phyloP scores from a whole-genome alignment of 53 echinoderm and acorn worm genomes.

The Apostichopus leukothele region DNA sequence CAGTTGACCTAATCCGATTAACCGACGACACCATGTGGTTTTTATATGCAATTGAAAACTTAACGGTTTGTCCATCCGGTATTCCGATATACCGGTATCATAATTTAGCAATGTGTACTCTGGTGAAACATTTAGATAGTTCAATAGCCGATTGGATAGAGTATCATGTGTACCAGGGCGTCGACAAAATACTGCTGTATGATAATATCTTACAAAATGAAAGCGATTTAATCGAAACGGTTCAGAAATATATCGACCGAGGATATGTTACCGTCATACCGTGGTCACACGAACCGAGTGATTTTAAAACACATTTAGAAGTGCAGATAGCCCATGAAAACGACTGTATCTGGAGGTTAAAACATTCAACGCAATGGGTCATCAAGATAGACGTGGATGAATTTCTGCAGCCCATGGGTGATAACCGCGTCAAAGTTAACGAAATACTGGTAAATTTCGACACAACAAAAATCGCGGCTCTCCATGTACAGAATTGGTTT shows the following conservation, averaged over 20 bases:
- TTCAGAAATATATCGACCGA: slow-evolving; percentile 53
- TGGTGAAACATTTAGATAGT: slow-evolving; percentile 68
- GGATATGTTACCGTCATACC: slow-evolving; percentile 78
- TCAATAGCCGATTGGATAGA: slow-evolving; percentile 75
- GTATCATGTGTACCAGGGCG: slow-evolving; percentile 68
- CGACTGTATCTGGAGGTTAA: slow-evolving; percentile 84
- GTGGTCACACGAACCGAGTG: slow-evolving; percentile 65
- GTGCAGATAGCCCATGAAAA: slow-evolving; percentile 89
- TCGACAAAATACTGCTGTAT: slow-evolving; percentile 75
- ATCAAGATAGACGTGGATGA: slow-evolving; percentile 89
- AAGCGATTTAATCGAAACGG: slow-evolving; percentile 52
- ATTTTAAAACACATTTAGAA: slow-evolving; percentile 72
- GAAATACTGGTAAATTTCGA: slow-evolving; percentile 65
- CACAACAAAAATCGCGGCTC: slow-evolving; percentile 49
- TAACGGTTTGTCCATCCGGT: slow-evolving; percentile 68
- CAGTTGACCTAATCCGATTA: slow-evolving; percentile 51
- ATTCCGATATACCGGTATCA: slow-evolving; percentile 29
- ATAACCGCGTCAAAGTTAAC: slow-evolving; percentile 48
- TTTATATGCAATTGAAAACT: slow-evolving; percentile 50
- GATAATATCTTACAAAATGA: slow-evolving; percentile 66
- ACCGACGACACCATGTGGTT: slow-evolving; percentile 49
- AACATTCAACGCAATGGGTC: slow-evolving; percentile 71
- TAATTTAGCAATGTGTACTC: slow-evolving; percentile 73
- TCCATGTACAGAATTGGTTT: slow-evolving; percentile 83
- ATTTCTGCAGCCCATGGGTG: slow-evolving; percentile 84